Evolutionary conservation across 2,888 invertebrate species (phyloP).

Genomic region (Gari tellinella): DNA sequence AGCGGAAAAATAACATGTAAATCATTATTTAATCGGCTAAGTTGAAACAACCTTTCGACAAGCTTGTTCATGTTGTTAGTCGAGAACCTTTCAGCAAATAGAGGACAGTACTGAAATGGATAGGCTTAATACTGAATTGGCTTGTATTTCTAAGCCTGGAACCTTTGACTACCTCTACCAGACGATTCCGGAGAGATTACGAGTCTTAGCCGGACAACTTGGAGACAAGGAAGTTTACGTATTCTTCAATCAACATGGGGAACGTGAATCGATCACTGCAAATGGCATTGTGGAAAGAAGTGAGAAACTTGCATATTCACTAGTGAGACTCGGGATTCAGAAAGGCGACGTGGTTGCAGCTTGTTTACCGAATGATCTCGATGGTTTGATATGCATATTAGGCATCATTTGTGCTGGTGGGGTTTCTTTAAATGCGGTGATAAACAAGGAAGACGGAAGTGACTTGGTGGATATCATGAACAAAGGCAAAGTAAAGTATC

Average conservation of each 20-base stretch:
- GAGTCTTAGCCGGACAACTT: slow-evolving; percentile 8
- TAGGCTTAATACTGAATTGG: too few relatives aligned
- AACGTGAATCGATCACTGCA: slow-evolving; percentile 16
- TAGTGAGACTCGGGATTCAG: slow-evolving; percentile 29
- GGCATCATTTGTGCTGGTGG: slow-evolving; percentile 36
- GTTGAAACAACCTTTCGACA: too few relatives aligned
- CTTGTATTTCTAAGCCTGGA: too few relatives aligned
- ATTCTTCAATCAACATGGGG: slow-evolving; percentile 23
- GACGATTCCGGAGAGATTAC: slow-evolving; percentile 19
- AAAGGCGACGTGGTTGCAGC: slow-evolving; percentile 42
- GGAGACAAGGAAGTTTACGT: slow-evolving; percentile 37
- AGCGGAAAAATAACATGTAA: too few relatives aligned
- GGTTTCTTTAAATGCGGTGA: slow-evolving; percentile 13
- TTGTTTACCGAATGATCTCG: slow-evolving; percentile 31
- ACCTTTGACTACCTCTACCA: too few relatives aligned
- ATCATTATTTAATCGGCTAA: too few relatives aligned
- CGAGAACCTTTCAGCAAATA: too few relatives aligned
- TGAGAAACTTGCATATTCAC: slow-evolving; percentile 2
- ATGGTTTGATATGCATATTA: slow-evolving; percentile 30
- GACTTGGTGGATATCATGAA: slow-evolving; percentile 11
- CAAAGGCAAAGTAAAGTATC: slow-evolving; percentile 12
- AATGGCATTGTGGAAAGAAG: slow-evolving; percentile 10
- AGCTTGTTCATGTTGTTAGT: too few relatives aligned
- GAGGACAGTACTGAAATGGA: too few relatives aligned
- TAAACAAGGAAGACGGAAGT: slow-evolving; percentile 13